Evolutionary conservation across 2,888 invertebrate species (phyloP).

Genomic region (Hypercompe scribonia): DNA sequence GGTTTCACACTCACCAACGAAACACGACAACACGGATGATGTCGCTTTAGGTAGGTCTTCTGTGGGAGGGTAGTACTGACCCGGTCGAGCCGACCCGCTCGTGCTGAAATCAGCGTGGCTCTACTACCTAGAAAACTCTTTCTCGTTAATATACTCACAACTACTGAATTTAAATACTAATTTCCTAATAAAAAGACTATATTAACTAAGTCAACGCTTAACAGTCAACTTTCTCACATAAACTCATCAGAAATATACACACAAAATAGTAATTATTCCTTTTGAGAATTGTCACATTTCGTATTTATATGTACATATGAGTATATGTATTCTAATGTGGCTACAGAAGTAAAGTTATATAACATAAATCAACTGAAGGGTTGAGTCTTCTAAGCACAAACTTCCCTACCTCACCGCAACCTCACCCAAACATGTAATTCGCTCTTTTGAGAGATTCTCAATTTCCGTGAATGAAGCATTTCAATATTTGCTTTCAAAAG

Average conservation of each 20-base stretch:
- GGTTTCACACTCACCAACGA: too few species aligned
- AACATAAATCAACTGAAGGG: neutral
- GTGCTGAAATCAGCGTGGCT: too few species aligned
- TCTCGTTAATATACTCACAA: too few species aligned
- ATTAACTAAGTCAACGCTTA: neutral
- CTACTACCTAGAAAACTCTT: too few species aligned
- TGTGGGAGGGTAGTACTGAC: too few species aligned
- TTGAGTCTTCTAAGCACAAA: neutral
- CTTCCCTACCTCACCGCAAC: neutral
- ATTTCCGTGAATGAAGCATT: neutral
- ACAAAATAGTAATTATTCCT: neutral
- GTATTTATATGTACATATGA: too few species aligned
- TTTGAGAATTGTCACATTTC: neutral
- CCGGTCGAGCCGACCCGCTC: too few species aligned
- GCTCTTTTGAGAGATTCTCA: neutral
- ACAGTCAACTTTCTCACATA: neutral
- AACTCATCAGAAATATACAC: neutral
- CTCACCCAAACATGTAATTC: neutral
- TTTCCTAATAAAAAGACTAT: too few species aligned
- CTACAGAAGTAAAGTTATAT: neutral
- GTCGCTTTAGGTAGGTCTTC: too few species aligned
- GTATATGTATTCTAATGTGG: neutral
- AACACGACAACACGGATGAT: too few species aligned
- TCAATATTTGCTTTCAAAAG: constrained; percentile 2
- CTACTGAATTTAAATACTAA: too few species aligned